A percentile compares a stretch with the other conserved stretches of the same genome.
These are phyloP conservation scores for Drosophila willistoni DNA, from an alignment of 1,140 invertebrate species.

Conservation along the genomic window DNA sequence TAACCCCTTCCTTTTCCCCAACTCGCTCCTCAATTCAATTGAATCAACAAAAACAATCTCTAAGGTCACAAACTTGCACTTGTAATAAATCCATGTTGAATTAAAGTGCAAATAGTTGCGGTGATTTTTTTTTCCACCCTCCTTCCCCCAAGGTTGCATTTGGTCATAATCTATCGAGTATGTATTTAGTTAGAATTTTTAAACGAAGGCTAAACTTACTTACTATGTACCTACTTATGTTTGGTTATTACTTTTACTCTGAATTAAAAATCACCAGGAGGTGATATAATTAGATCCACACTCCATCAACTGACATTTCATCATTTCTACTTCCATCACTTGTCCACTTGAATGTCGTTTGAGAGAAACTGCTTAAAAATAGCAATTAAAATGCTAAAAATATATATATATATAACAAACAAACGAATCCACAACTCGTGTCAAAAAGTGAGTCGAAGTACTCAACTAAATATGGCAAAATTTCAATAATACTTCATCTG, in stretches of 20 bases:
- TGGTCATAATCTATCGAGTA: conserved; percentile 26
- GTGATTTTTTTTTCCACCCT: conserved; percentile 56
- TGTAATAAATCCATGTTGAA: conserved; percentile 63
- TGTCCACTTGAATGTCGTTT: conserved; percentile 25
- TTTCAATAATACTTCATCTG: conserved; percentile 63
- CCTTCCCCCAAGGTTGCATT: neutral
- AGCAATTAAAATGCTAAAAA: conserved; percentile 72
- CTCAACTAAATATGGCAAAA: conserved; percentile 58
- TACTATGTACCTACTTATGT: neutral
- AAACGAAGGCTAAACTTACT: conserved; percentile 34
- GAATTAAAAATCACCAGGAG: neutral
- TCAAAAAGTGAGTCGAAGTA: conserved; percentile 15
- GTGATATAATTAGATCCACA: conserved; percentile 6
- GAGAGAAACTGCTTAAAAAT: conserved; percentile 61
- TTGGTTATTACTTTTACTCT: conserved; percentile 9
- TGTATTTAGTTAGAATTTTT: conserved; percentile 26
- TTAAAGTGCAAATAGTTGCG: conserved; percentile 62
- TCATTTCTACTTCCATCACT: conserved; percentile 5
- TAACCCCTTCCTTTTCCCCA: conserved; percentile 6
- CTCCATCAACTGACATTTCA: neutral
- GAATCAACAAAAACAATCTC: conserved; percentile 33
- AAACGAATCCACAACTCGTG: conserved; percentile 3
- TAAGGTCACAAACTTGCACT: conserved; percentile 65
- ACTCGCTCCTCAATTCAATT: neutral
- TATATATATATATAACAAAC: conserved; percentile 30